Evolutionary conservation across 1,140 invertebrate species (phyloP), one percentile per base, ranked within the genome.

Genomic region (Cephus cinctus): DNA sequence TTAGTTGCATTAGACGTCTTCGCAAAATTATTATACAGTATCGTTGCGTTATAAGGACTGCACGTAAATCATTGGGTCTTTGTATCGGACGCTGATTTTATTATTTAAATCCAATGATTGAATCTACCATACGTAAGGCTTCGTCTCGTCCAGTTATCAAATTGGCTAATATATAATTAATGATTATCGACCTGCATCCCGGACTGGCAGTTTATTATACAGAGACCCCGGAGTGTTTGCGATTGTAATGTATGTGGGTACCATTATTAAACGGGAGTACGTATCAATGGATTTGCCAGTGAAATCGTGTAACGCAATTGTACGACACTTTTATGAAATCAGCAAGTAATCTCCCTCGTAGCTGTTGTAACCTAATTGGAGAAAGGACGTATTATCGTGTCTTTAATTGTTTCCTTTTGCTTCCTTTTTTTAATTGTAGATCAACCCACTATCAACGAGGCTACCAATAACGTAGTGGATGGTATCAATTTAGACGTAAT

Each of bases 401-500:
- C 23, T 40, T 21, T 22, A 2, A 41, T 2, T 22, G 39, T 6
- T 41, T 41, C 8, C 25, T 23, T 23, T 11, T 11, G 4, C 14
- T 38, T 41, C 48, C 39, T 40, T 43, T 52, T 65, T 75, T 73
- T n/a, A n/a, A n/a, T n/a, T n/a, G 23, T 75, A 91, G 89, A 91
- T 81, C 89, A 92, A 74, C 88, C 91, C 52, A 90, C 89, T 36
- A 95, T 96, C 56, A 95, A 92, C 69, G 92, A 95, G 76, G 89
- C 90, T 25, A 92, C 89, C 53, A 92, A 89, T 61, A 96, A 95
- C 70, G 88, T 96, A 39, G 93, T 97, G 0, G 94, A 98, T 69
- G 95, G 95, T 27, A 95, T 97, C 50, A 95, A 98, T 75, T 77
- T 98, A 59, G 95, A 98, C 71, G 94, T 98, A 77, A 98, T 98